Evolutionary conservation across 2,113 vertebrate species (phyloP).

Genomic region (Choloepus hoffmanni): DNA sequence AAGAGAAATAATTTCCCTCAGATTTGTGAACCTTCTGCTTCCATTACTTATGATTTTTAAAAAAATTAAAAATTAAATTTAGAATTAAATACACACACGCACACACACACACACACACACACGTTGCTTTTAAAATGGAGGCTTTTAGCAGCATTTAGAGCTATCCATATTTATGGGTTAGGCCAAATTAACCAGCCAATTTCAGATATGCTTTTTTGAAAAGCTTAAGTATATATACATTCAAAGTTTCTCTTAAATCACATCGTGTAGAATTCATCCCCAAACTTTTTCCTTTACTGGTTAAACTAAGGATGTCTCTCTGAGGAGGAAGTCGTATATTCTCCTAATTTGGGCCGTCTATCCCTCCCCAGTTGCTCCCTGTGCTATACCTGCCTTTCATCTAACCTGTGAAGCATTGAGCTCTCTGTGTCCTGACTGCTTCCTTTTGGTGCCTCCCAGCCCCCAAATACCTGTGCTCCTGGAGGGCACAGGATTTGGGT

Average conservation of each 20-base stretch:
- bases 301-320: conserved; percentile 2
- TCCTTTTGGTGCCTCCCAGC: background rate
- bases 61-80: conserved; percentile 43
- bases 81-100: background rate
- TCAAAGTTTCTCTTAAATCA: conserved; percentile 32
- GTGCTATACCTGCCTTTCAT: background rate
- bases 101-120: no score
- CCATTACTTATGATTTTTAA: background rate
- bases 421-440: background rate
- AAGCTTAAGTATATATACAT: conserved; percentile 16
- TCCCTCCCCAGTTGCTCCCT: background rate
- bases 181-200: conserved; percentile 50
- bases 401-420: background rate
- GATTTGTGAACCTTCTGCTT: conserved; percentile 35
- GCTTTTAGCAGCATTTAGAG: conserved; percentile 44
- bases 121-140: conserved; percentile 33
- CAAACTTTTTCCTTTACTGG: background rate
- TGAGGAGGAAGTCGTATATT: background rate
- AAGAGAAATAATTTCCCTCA: conserved; percentile 26
- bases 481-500: background rate
- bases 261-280: background rate
- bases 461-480: background rate
- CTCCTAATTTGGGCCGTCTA: background rate
- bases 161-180: background rate
- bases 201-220: conserved; percentile 24